Evolutionary conservation across 2,797 vertebrate genomes (phyloP).

Genomic region (Yasuhikotakia modesta): DNA sequence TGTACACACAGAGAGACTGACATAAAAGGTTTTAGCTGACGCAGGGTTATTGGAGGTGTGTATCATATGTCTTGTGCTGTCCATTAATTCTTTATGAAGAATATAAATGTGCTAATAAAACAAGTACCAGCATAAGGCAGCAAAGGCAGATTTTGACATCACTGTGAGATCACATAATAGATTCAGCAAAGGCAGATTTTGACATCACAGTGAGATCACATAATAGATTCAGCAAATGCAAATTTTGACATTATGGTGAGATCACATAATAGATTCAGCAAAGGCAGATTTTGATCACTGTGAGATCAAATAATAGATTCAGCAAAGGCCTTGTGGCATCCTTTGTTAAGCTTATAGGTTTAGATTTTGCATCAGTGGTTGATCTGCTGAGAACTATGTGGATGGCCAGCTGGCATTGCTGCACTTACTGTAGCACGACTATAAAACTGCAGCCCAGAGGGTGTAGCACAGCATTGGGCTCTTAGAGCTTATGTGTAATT

Average conservation of each 20-base stretch:
- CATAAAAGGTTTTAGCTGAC: slow-evolving; percentile 5
- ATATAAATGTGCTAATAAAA: no score
- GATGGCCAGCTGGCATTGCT: not conserved
- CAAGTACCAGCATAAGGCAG: no score
- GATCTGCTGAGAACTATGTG: not conserved
- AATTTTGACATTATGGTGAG: not conserved
- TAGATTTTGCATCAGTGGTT: not conserved
- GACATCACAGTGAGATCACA: not conserved
- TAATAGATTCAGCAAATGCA: not conserved
- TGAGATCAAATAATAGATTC: not conserved
- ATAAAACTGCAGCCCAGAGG: not conserved
- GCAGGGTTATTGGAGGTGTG: not conserved
- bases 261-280: not conserved
- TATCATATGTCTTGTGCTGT: not conserved
- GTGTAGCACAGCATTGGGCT: not conserved
- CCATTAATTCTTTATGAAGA: no score
- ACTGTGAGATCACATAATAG: no score
- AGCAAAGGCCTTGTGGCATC: not conserved
- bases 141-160: no score
- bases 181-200: no score
- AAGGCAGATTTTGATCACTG: not conserved
- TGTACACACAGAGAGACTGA: not conserved
- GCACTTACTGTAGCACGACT: not conserved
- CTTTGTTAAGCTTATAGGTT: slow-evolving; percentile 8
- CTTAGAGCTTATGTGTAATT: slow-evolving; percentile 36